Evolutionary conservation across 2,113 vertebrate species (phyloP), one percentile per base, ranked within the genome.

Genomic region (Mustela nigripes): DNA sequence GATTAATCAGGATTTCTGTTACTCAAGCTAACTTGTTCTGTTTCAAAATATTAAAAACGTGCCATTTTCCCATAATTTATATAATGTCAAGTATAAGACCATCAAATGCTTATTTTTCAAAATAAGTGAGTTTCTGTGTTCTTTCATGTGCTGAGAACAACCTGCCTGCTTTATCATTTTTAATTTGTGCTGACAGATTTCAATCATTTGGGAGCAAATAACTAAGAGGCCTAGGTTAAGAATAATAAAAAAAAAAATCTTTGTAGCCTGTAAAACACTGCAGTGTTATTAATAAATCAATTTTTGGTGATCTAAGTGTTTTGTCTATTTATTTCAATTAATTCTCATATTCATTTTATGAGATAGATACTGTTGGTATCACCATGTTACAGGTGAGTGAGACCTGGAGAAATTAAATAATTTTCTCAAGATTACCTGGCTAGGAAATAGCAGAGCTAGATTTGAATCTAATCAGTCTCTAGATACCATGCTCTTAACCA

Each of bases 131-230:
- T 67, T 84, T 83, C n/a, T 84, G 42, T 60, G 62, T 56, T 21
- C 10, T 73, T 93, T 91, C 71, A 62, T 96, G 69, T 84, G 45
- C 22, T 87, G 62, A 95, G 16, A 96, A 84, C 28, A 62, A 89
- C 33, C 42, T 78, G 14, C 6, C 31, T 84, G 45, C 80, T 79
- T 94, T 91, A 71, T 62, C 19, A 33, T 92, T 39, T 60, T 95
- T 81, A 80, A 69, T 11, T 89, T 65, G 2, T 3, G 45, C 3
- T 56, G 74, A 96, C 60, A 88, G 16, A 81, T 45, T 89, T 39
- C 71, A 94, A 94, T 94, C 63, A 93, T 91, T 63, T 89, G 88
- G 62, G 45, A 89, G 58, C 4, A 95, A 74, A 80, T 80, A 1
- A 14, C 10, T 53, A 74, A 94, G 14, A 93, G 7, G 6, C 39